A percentile compares a stretch with the other conserved stretches of the same genome.
Evolutionary conservation across 1,140 invertebrate species (phyloP).

Genomic region (Calephelis nemesis): DNA sequence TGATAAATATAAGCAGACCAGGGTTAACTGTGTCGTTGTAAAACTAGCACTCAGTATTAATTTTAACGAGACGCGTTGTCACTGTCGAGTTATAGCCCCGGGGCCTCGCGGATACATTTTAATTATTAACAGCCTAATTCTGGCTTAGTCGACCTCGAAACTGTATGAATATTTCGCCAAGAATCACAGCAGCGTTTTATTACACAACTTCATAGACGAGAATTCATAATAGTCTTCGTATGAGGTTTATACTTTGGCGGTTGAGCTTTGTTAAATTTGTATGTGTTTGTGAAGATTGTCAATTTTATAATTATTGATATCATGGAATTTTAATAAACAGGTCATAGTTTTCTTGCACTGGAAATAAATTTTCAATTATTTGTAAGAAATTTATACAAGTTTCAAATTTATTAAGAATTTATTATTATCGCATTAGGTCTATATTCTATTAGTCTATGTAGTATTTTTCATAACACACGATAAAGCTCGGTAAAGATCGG

Average conservation of each 20-base stretch:
- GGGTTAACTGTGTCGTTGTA: neutral
- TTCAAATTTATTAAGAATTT: no score
- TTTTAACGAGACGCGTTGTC: constrained; percentile 35
- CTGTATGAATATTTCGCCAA: constrained; percentile 29
- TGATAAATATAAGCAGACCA: neutral
- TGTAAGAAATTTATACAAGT: no score
- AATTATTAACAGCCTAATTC: constrained; percentile 33
- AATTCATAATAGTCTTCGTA: constrained; percentile 4
- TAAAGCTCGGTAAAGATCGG: no score
- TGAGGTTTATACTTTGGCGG: neutral
- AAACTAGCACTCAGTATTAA: constrained; percentile 31
- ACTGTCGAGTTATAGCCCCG: constrained; percentile 26
- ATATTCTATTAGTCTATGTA: no score
- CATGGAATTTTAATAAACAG: no score
- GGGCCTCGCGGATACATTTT: constrained; percentile 22
- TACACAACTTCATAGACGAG: constrained; percentile 10
- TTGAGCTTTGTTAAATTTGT: no score
- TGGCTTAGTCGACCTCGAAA: constrained; percentile 23
- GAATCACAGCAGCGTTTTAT: constrained; percentile 9
- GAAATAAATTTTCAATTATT: no score
- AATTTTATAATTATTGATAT: no score
- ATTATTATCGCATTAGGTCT: no score
- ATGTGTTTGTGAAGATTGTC: no score
- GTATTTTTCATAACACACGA: no score
- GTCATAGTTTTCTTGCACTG: no score